A percentile compares a stretch with the other conserved stretches of the same genome.
Evolutionary conservation across 2,113 vertebrate species (phyloP).

Genomic region (Myrmecophaga tridactyla): DNA sequence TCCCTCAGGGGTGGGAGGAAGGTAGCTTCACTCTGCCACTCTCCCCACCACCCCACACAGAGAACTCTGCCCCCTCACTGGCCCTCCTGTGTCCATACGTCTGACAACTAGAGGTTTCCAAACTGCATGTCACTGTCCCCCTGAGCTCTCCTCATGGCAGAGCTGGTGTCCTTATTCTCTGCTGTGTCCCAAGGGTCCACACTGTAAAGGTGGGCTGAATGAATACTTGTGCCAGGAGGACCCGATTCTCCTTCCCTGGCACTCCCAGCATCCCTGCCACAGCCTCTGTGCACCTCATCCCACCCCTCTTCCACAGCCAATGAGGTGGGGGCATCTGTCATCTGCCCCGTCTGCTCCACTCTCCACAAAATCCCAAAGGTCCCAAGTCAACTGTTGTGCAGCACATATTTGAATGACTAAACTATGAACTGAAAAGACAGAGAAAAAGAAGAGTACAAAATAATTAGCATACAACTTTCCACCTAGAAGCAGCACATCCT

Average conservation of each 20-base stretch:
- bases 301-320: no score
- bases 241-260: neutral
- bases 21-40: neutral
- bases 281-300: neutral
- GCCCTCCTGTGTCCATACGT: accelerated
- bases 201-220: no score
- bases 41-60: accelerated
- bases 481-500: neutral
- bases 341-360: neutral
- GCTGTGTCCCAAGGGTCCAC: neutral
- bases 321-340: accelerated
- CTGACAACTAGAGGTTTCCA: accelerated
- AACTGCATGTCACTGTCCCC: accelerated
- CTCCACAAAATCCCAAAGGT: neutral
- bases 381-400: accelerated
- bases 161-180: accelerated
- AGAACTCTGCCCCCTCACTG: neutral
- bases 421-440: accelerated
- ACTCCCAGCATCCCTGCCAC: neutral
- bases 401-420: accelerated
- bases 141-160: neutral
- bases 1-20: accelerated
- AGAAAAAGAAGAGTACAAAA: neutral
- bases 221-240: accelerated
- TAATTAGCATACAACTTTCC: accelerated